Base-by-base conservation (phyloP, 2,888 invertebrate species). In the Fissipunctia ypsillon region DNA sequence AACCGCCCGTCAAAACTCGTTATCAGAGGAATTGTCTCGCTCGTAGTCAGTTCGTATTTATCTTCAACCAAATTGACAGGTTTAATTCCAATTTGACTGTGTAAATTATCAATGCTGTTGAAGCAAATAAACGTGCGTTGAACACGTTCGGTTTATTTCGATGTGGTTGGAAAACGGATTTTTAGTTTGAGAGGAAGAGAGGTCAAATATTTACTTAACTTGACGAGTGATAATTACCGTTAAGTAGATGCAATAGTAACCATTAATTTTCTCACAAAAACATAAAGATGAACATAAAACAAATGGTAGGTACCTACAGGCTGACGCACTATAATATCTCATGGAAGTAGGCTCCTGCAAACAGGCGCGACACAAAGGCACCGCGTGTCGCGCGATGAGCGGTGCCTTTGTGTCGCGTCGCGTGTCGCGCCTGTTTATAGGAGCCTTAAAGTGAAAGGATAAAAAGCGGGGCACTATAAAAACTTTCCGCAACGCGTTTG, bases 1-100 rank as follows among this genome's bases (percentile, higher is more conserved):
- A 69, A 73, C 76, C 38, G 81, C 67, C 67, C 70, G 78, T 84
- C 85, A 84, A 76, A 84, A 81, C 84, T 86, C 38, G 65, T 76
- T 84, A 84, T 76, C 74, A 64, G 76, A 74, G 78, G 69, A 69
- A 77, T 69, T 78, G 74, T 84, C 73, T 54, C 66, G 56, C 22
- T 84, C 28, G 63, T 48, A 73, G 52, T 70, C 56, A 70, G 64
- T 65, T 78, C 50, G 57, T 54, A 60, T 69, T 84, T 81, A 84
- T 85, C 86, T 80, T 69, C 41, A 25, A 69, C 25, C 56, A 69
- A 83, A 85, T 80, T 72, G 73, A 67, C 60, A 69, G 61, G 73
- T 76, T 76, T 69, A 74, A 67, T 73, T 84, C 54, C 54, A 73
- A 71, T 63, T 71, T 86, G 50, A 68, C 41, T 63, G 54, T 69